Conservation (phyloP, 2,888 invertebrate genomes). For the Norana najaformis region DNA sequence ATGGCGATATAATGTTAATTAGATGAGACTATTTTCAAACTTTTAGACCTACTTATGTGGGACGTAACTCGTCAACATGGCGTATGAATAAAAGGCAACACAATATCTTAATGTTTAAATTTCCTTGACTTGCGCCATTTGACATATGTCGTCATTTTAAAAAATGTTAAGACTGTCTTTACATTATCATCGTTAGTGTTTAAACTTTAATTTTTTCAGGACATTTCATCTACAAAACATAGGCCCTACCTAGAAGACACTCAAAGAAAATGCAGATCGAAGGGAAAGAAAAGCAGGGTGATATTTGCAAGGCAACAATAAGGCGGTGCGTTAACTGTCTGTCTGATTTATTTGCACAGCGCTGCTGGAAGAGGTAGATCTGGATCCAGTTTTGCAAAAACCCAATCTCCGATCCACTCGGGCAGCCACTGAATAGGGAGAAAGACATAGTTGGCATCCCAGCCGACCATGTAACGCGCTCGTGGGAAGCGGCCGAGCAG, state of each 20-base stretch:
- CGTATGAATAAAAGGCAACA: not conserved
- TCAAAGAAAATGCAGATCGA: not conserved
- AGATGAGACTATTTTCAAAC: too few relatives aligned
- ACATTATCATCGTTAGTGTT: not conserved
- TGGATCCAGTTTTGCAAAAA: not conserved
- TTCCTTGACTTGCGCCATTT: not conserved
- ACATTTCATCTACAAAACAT: not conserved
- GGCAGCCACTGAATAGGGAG: conserved; percentile 23
- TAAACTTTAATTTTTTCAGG: not conserved
- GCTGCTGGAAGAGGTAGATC: not conserved
- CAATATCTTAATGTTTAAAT: too few relatives aligned
- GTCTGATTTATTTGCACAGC: not conserved
- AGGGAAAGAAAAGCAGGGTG: not conserved
- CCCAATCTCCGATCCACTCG: conserved; percentile 23
- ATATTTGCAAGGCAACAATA: not conserved
- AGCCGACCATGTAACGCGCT: not conserved
- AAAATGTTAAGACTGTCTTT: not conserved
- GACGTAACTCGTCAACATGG: not conserved
- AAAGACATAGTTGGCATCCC: not conserved
- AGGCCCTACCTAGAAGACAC: not conserved
- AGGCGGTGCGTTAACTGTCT: not conserved
- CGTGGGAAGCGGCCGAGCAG: not conserved
- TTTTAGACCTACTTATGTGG: too few relatives aligned
- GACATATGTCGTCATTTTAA: not conserved
- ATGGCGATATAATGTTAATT: too few relatives aligned